Base-by-base conservation (phyloP, 30 jellyfish, hydroid and myxozoan species). In the Rhopilema esculentum region DNA sequence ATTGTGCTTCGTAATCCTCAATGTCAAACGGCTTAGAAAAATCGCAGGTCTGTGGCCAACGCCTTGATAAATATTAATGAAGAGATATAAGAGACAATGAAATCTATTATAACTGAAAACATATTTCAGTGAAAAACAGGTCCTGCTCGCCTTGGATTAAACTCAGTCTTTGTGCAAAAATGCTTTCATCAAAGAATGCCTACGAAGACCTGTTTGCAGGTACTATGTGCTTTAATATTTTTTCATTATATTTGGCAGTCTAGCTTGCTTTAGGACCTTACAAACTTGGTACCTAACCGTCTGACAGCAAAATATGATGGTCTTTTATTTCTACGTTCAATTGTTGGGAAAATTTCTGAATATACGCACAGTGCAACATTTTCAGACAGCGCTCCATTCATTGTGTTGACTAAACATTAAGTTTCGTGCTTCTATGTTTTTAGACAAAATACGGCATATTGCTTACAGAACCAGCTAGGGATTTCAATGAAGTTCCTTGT, bases 141-240 rank as follows among this genome's bases (percentile, higher is more conserved):
- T 80, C 67, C 27, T 71, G 20, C 20, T 71, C 65, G 49, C 76
- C 49, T 29, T 68, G 82, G 67, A 52, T 65, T 52, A 66, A 40
- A 32, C 22, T 40, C 28, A 64, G 75, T 80, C 82, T 80, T 78
- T 78, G 88, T 78, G 20, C 53, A n/a, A n/a, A 67, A 25, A 66
- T 1, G 82, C 82, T 66, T 79, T 67, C 18, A 27, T 30, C 49
- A 2, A 52, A 77, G 53, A 22, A 19, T 4, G 32, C 16, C 1
- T 65, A 26, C 19, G n/a, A 31, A 22, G 67, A 80, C 80, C 72
- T 66, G 90, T 72, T 66, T 65, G 69, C 90, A 80, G 90, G 90
- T 80, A 67, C 57, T 40, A 12, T 12, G 57, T 2, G 57, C 6
- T 40, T 40, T 12, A 12, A 40, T 40, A 2, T 12, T 6, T 40